A percentile compares a stretch with the other conserved stretches of the same genome.
Conservation (phyloP, 2,888 invertebrate species). For the Pterostichus niger region DNA sequence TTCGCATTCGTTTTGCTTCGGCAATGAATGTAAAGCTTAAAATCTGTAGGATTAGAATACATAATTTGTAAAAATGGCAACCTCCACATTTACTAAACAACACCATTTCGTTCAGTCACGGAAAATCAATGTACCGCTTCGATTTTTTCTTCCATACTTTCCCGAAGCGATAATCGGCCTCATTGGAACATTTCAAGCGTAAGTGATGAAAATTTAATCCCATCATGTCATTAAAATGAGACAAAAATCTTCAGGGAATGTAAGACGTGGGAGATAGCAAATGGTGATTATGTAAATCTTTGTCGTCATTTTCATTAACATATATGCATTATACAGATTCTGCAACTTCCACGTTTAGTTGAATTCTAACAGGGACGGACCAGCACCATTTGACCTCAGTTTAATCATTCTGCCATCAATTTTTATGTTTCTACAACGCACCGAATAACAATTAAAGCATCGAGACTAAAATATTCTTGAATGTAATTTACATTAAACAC, state of each 20-base stretch:
- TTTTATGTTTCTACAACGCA: too few species aligned
- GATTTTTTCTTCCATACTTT: conserved; percentile 22
- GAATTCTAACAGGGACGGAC: too few species aligned
- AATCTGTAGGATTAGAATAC: conserved; percentile 31
- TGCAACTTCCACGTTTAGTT: conserved; percentile 23
- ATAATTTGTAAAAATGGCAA: conserved; percentile 22
- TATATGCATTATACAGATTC: conserved; percentile 70
- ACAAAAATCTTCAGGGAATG: conserved; percentile 55
- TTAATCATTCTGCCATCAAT: too few species aligned
- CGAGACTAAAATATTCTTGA: too few species aligned
- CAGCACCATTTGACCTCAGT: too few species aligned
- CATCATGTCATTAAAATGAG: conserved; percentile 26
- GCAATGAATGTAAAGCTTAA: conserved; percentile 13
- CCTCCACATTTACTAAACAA: not conserved
- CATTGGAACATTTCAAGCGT: conserved; percentile 51
- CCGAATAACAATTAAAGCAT: too few species aligned
- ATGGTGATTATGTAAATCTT: conserved; percentile 65
- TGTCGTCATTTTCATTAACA: conserved; percentile 69
- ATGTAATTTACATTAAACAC: too few species aligned
- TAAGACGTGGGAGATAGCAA: conserved; percentile 64
- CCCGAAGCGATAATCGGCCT: conserved; percentile 27
- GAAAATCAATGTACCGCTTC: conserved; percentile 21
- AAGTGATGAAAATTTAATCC: conserved; percentile 53
- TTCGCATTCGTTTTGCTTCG: conserved; percentile 4
- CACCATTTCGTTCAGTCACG: conserved; percentile 14